Percentiles rank a stretch among this genome's conserved stretches.
Evolutionary conservation across 2,888 invertebrate genomes (phyloP).

Genomic region (Heliconius aoede): DNA sequence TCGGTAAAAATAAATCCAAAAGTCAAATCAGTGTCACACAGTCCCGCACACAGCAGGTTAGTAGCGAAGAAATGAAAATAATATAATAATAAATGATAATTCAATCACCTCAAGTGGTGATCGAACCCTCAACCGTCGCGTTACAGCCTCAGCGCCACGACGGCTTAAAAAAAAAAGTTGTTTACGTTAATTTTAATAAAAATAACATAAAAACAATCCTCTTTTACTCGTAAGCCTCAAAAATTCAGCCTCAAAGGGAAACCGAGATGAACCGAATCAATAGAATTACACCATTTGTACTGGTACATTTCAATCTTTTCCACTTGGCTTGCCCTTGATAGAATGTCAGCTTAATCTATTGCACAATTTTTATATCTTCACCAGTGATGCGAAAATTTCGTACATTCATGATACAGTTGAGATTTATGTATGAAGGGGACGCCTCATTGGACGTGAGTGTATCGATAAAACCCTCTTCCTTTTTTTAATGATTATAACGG

Average conservation of each 20-base stretch:
- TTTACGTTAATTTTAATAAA: not conserved
- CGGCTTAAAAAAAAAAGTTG: not conserved
- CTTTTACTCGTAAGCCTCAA: constrained; percentile 12
- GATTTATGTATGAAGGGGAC: constrained; percentile 37
- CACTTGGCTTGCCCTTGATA: constrained; percentile 45
- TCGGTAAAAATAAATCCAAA: too few relatives aligned
- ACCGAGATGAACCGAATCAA: constrained; percentile 27
- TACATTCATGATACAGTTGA: constrained; percentile 35
- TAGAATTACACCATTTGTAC: constrained; percentile 38
- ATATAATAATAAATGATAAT: too few relatives aligned
- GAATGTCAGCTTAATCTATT: constrained; percentile 48
- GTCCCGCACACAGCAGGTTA: too few relatives aligned
- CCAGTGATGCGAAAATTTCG: constrained; percentile 44
- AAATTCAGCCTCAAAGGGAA: constrained; percentile 15
- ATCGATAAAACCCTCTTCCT: constrained; percentile 29
- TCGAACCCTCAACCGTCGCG: too few relatives aligned
- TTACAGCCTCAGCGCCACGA: too few relatives aligned
- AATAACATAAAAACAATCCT: not conserved
- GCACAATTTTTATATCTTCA: constrained; percentile 46
- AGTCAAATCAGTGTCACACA: too few relatives aligned
- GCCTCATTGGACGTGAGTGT: constrained; percentile 38
- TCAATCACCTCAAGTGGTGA: too few relatives aligned
- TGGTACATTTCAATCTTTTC: constrained; percentile 49
- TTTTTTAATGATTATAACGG: constrained; percentile 34
- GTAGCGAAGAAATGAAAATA: too few relatives aligned